Evolutionary conservation across 2,888 invertebrate genomes (phyloP).

Genomic region (Cheilosia soror): DNA sequence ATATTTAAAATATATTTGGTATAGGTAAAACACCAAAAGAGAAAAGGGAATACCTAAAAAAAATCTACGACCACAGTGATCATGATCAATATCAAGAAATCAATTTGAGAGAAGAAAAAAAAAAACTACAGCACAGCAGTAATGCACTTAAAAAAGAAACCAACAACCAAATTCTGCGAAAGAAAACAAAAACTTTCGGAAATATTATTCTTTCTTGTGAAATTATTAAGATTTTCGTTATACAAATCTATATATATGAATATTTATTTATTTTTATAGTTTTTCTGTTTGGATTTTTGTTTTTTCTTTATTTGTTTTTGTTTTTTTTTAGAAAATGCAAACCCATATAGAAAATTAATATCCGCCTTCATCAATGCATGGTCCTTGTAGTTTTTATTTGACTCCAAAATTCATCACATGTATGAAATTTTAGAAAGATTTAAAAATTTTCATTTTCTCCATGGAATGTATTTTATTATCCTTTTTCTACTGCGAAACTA

Average conservation of each 20-base stretch:
- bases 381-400: background rate
- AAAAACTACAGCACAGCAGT: conserved; percentile 64
- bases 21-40: conserved; percentile 35
- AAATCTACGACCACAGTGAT: conserved; percentile 62
- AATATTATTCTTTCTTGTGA: conserved; percentile 10
- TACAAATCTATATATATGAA: too few relatives aligned
- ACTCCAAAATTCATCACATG: background rate
- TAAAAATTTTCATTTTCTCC: background rate
- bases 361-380: background rate
- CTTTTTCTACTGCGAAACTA: background rate
- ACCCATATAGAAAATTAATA: conserved; percentile 5
- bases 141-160: conserved; percentile 58
- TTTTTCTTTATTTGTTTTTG: background rate
- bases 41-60: conserved; percentile 27
- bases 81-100: conserved; percentile 66
- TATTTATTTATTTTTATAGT: conserved; percentile 9
- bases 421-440: background rate
- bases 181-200: background rate
- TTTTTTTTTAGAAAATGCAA: conserved; percentile 16
- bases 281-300: background rate
- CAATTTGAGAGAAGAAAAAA: conserved; percentile 38
- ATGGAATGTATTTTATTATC: conserved; percentile 1
- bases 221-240: conserved; percentile 29
- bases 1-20: conserved; percentile 45
- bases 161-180: conserved; percentile 8